A percentile compares a stretch with the other conserved stretches of the same genome.
Conservation (phyloP, 2,113 vertebrate genomes). For the Trogon surrucura region DNA sequence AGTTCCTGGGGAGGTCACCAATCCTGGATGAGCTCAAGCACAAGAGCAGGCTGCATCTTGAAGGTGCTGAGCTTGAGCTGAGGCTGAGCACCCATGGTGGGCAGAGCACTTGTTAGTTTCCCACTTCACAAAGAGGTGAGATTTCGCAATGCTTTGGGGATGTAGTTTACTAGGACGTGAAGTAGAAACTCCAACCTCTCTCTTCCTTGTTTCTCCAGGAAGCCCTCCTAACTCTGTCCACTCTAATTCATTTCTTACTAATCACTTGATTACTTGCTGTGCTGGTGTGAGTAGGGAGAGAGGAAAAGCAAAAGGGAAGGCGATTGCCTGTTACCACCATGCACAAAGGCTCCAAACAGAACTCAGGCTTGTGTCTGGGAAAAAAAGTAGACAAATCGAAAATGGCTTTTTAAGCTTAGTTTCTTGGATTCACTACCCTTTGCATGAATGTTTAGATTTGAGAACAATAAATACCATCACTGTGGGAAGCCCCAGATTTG, state of each 20-base stretch:
- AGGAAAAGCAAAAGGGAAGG: background rate
- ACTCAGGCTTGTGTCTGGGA: background rate
- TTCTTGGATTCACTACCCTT: background rate
- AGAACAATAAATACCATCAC: slow-evolving; percentile 31
- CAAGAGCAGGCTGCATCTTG: background rate
- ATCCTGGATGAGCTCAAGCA: background rate
- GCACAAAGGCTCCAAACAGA: background rate
- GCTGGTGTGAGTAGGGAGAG: background rate
- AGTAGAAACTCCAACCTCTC: background rate
- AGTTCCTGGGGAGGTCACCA: background rate
- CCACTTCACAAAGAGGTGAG: background rate
- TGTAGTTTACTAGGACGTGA: background rate
- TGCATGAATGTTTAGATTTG: slow-evolving; percentile 2
- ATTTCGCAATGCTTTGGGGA: background rate
- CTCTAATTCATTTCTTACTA: background rate
- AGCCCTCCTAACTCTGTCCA: background rate
- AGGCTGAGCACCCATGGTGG: background rate
- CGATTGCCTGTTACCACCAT: background rate
- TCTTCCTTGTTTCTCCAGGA: background rate
- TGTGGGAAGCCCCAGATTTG: background rate
- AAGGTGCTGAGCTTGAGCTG: background rate
- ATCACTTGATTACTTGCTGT: background rate
- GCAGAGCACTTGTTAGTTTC: background rate
- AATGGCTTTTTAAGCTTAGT: background rate
- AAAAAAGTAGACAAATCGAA: background rate